A percentile compares a stretch with the other conserved stretches of the same genome.
These are phyloP conservation scores for Dendrolimus punctatus DNA, from an alignment of 1,140 invertebrate genomes.

Conservation along the genomic window DNA sequence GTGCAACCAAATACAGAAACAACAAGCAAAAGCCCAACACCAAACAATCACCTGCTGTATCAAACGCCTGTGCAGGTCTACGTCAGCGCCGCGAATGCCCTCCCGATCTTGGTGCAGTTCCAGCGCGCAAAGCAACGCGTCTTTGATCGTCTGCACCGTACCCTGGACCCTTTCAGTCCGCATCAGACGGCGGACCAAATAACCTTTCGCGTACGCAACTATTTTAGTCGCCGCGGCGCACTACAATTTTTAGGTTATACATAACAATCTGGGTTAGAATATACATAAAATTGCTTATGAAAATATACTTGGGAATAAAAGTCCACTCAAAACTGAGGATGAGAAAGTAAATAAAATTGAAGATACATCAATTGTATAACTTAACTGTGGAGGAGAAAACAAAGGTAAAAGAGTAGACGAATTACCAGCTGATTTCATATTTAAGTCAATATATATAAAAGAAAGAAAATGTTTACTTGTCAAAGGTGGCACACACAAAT, in stretches of 20 bases:
- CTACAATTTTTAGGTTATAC: conserved; percentile 33
- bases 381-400: too few relatives aligned
- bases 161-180: conserved; percentile 84
- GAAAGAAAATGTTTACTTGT: too few relatives aligned
- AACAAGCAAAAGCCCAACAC: conserved; percentile 1
- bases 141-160: conserved; percentile 86
- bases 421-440: too few relatives aligned
- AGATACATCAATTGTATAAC: too few relatives aligned
- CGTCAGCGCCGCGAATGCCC: conserved; percentile 74
- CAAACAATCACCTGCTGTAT: conserved; percentile 73
- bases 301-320: too few relatives aligned
- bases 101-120: conserved; percentile 80
- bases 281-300: conserved; percentile 39
- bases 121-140: conserved; percentile 82
- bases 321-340: too few relatives aligned
- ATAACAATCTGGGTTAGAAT: conserved; percentile 14
- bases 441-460: too few relatives aligned
- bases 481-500: too few relatives aligned
- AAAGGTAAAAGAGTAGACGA: too few relatives aligned
- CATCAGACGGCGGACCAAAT: conserved; percentile 84
- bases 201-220: conserved; percentile 84
- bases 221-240: conserved; percentile 77
- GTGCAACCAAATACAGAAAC: not conserved
- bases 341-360: too few relatives aligned
- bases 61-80: conserved; percentile 75